Evolutionary conservation across 2,888 invertebrate species (phyloP).

Genomic region (Axea sp.): DNA sequence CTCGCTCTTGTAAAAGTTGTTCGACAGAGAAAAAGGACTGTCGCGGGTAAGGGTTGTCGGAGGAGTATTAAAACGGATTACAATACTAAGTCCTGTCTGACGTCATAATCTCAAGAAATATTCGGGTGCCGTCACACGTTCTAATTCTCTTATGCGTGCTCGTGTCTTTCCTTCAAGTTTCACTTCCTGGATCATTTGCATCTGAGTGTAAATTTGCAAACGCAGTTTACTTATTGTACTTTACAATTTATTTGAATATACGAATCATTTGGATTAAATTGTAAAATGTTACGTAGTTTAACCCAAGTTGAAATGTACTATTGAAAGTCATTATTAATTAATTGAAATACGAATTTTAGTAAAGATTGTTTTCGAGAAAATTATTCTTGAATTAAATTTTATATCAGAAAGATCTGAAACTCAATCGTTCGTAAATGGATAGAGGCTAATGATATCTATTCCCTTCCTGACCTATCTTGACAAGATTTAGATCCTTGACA

Average conservation of each 20-base stretch:
- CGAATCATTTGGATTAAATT: too few relatives aligned
- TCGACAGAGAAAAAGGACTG: conserved; percentile 34
- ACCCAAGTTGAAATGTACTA: too few relatives aligned
- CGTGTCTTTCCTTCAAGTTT: conserved; percentile 50
- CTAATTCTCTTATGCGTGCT: conserved; percentile 64
- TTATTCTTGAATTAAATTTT: conserved; percentile 13
- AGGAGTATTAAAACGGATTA: conserved; percentile 77
- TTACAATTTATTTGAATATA: too few relatives aligned
- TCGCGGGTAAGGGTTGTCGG: conserved; percentile 58
- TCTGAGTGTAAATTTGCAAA: too few relatives aligned
- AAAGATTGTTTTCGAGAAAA: conserved; percentile 5
- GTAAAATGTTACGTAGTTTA: too few relatives aligned
- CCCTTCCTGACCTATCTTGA: conserved; percentile 46
- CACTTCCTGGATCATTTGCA: conserved; percentile 39
- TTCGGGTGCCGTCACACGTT: conserved; percentile 69
- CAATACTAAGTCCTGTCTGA: conserved; percentile 78
- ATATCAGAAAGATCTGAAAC: conserved; percentile 32
- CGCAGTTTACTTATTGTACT: too few relatives aligned
- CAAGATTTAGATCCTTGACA: conserved; percentile 43
- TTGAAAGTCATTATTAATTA: too few relatives aligned
- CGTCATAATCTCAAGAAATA: conserved; percentile 79
- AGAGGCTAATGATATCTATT: conserved; percentile 46
- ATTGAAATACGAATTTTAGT: too few relatives aligned
- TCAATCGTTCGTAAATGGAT: conserved; percentile 45
- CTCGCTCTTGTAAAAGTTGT: conserved; percentile 51